Base-by-base conservation (phyloP, 2,888 invertebrate genomes). In the Heliconius ismenius region DNA sequence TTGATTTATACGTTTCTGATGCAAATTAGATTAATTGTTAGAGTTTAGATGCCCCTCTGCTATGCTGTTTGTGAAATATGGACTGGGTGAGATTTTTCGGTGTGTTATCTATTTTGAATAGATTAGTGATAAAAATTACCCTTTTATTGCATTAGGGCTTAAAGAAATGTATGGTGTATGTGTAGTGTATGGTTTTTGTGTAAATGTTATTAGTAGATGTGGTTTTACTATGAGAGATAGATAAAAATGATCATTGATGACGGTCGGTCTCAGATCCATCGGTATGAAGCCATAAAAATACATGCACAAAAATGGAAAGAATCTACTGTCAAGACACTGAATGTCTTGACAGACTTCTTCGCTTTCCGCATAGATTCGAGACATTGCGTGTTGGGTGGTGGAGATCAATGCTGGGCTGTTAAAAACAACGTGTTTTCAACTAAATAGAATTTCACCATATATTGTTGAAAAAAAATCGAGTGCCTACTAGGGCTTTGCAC, bases 21-120 rank as follows among this genome's bases (percentile, higher is more conserved):
- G 92, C 92, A 92, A 92, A 94, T 93, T 78, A 68, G 81, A 83
- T 90, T 93, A 93, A 93, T 93, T 92, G 90, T 92, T 89, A 87
- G 91, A 90, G 92, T 92, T 90, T 89, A 81, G 83, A 84, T 81
- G 84, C 82, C 82, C 81, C 77, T 77, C 80, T 79, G 77, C 6
- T 3, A 39, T 65, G 81, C 21, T 32, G 69, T 54, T 80, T 81
- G 82, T 79, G 83, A 80, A 79, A 81, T 82, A 83, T 83, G 82
- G 58, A 15, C 36, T n/a, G 3, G 9, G 32, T 13, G 24, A 58
- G 70, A 36, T 70, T 54, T 32, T 32, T 70, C n/a, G 32, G 70
- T 18, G n/a, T 70, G 70, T 70, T 70, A 70, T 70, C 70, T 70
- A 32, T 70, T 70, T 70, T 32, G 58, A 58, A 70, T 70, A 58